Evolutionary conservation across 2,888 invertebrate species (phyloP).

Genomic region (Noctua janthe): DNA sequence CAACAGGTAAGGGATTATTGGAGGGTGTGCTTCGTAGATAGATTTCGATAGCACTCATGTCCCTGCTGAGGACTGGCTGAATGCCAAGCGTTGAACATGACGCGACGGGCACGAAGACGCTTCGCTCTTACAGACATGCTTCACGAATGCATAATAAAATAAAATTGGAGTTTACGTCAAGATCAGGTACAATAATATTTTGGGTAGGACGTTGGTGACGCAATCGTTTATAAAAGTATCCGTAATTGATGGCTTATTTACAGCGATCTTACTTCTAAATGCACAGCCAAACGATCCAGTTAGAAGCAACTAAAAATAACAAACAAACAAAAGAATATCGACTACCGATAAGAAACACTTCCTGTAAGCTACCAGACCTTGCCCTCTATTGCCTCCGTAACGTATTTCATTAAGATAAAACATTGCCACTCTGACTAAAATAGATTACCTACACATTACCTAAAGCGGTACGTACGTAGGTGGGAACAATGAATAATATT

Average conservation of each 20-base stretch:
- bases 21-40: conserved; percentile 71
- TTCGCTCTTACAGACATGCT: conserved; percentile 45
- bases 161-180: conserved; percentile 39
- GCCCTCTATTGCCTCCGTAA: background rate
- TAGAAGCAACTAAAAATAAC: background rate
- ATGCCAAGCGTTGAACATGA: conserved; percentile 69
- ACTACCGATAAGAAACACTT: background rate
- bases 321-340: conserved; percentile 1
- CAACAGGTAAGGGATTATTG: conserved; percentile 81
- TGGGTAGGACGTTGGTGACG: background rate
- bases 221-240: background rate
- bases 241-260: background rate
- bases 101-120: conserved; percentile 35
- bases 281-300: background rate
- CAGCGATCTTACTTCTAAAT: background rate
- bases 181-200: conserved; percentile 17
- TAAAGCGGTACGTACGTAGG: background rate
- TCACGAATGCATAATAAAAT: conserved; percentile 43
- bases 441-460: conserved; percentile 10
- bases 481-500: conserved; percentile 38
- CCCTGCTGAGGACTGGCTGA: conserved; percentile 66
- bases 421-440: conserved; percentile 30
- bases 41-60: conserved; percentile 71
- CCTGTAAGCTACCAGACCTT: background rate
- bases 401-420: conserved; percentile 22